These are phyloP conservation scores for Cololabis saira DNA, from an alignment of 2,113 vertebrate species.

Conservation along the genomic window DNA sequence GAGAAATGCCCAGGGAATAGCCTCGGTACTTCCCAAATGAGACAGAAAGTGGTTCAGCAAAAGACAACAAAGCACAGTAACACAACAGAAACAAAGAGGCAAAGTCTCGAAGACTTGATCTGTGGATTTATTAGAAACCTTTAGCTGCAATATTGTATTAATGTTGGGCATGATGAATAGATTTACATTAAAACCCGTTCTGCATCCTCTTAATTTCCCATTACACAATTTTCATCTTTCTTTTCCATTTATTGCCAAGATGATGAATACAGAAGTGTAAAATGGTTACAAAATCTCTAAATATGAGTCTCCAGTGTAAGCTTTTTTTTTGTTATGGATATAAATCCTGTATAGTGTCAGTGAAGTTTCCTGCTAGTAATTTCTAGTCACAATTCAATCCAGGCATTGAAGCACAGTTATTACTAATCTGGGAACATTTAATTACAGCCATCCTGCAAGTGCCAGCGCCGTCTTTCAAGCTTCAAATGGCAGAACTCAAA, in stretches of 20 bases:
- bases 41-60: constrained; percentile 12
- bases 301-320: no score
- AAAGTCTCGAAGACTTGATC: constrained; percentile 32
- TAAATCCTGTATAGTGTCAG: not conserved
- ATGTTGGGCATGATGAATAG: no score
- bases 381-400: constrained; percentile 20
- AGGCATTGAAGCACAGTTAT: constrained; percentile 23
- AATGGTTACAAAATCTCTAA: no score
- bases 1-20: constrained; percentile 39
- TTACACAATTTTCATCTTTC: no score
- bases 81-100: not conserved
- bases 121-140: constrained; percentile 9
- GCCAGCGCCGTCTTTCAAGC: constrained; percentile 16
- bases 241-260: no score
- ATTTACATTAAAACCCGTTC: no score
- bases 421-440: constrained; percentile 43
- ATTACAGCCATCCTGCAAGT: constrained; percentile 46
- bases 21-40: constrained; percentile 48
- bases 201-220: no score
- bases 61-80: constrained; percentile 26
- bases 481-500: constrained; percentile 32
- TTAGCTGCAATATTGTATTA: not conserved
- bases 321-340: no score
- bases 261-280: no score
- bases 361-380: constrained; percentile 7